A percentile compares a stretch with the other conserved stretches of the same genome.
These are phyloP conservation scores for Alectoris magna DNA, from an alignment of 2,797 vertebrate genomes.

Conservation along the genomic window DNA sequence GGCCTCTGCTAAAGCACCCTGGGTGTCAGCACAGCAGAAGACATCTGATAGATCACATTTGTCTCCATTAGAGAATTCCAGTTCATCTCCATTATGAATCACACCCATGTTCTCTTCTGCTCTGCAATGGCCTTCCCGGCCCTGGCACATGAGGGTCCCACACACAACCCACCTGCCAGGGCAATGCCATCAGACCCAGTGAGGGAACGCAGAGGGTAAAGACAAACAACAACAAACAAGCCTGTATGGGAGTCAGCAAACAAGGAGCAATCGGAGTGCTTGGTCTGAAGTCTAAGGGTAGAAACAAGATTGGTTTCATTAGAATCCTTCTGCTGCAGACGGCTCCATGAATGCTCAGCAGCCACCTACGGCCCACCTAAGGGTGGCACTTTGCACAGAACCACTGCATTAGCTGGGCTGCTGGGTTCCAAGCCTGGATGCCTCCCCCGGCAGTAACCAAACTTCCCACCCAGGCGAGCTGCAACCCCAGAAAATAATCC, in stretches of 20 bases:
- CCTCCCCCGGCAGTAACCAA: rapidly evolving
- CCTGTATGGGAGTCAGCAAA: not conserved
- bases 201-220: not conserved
- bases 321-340: not conserved
- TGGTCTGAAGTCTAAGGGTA: not conserved
- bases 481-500: not conserved
- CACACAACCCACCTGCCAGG: not conserved
- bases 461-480: not conserved
- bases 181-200: rapidly evolving
- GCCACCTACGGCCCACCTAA: not conserved
- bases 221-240: not conserved
- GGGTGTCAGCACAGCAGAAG: not conserved
- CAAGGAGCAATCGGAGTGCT: rapidly evolving
- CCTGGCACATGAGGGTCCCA: not conserved
- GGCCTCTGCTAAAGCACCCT: not conserved
- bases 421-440: not conserved
- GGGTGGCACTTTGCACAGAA: not conserved
- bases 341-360: not conserved
- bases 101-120: not conserved
- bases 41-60: not conserved
- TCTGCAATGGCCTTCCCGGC: not conserved
- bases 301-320: not conserved
- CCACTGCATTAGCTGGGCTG: not conserved
- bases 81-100: slow-evolving; percentile 38
- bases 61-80: slow-evolving; percentile 45